These are phyloP conservation scores for Acrobasis consociella DNA, from an alignment of 2,888 invertebrate genomes.

Conservation along the genomic window DNA sequence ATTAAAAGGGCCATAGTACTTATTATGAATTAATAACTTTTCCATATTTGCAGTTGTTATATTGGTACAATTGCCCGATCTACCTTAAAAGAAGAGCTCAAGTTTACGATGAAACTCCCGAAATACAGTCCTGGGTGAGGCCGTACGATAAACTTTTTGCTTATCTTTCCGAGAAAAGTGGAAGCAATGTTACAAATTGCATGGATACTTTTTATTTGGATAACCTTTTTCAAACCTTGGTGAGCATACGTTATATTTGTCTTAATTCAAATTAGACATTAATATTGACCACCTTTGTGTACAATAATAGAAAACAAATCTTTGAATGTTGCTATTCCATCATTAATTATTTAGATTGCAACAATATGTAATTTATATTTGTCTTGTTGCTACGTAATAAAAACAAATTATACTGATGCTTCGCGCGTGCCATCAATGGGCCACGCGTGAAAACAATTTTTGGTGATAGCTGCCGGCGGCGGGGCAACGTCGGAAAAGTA, in stretches of 20 bases:
- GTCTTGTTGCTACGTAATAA: no score
- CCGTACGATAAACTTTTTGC: constrained; percentile 58
- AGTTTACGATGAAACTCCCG: constrained; percentile 51
- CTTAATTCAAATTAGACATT: not conserved
- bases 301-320: no score
- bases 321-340: no score
- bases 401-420: no score
- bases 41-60: constrained; percentile 63
- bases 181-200: constrained; percentile 61
- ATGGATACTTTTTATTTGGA: constrained; percentile 74
- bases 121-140: constrained; percentile 50
- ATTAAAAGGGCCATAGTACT: no score
- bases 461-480: no score
- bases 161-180: constrained; percentile 56
- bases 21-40: not conserved
- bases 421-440: no score
- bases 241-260: constrained; percentile 41
- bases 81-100: constrained; percentile 58
- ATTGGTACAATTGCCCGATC: constrained; percentile 73
- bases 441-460: no score
- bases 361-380: no score
- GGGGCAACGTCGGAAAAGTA: no score
- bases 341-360: no score
- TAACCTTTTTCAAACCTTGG: constrained; percentile 75
- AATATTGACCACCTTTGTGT: not conserved